Evolutionary conservation across 2,888 invertebrate genomes (phyloP), one percentile per base, ranked within the genome.

Genomic region (Eristalinus sepulchralis): DNA sequence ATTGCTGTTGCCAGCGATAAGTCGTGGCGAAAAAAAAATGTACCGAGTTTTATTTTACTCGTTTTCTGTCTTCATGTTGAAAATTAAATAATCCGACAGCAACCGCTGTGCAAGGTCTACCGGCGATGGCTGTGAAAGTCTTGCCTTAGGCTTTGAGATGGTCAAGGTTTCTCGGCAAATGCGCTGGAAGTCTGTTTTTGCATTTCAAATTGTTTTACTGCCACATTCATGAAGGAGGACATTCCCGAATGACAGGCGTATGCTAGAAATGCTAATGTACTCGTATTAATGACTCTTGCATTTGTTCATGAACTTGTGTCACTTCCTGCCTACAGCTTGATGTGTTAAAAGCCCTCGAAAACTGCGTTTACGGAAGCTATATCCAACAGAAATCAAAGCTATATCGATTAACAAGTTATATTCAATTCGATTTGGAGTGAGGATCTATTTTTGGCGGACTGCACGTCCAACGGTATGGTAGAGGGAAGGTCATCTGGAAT

Each of bases 1-100:
- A 72, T 77, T 76, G 73, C 72, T 72, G 72, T 81, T 60, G 71
- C 81, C 67, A 81, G 68, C 81, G 53, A 72, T 81, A 85, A 85
- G 60, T 77, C 62, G 63, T 68, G 81, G 81, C 76, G 10, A 9
- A 34, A 34, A 80, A 84, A 78, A 68, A 68, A 68, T 71, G 39
- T 77, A 77, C 57, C 47, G 31, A 68, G 66, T 71, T 75, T 73
- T 73, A 57, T 83, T 62, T 78, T 33, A 33, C 62, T 75, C 47
- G 62, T 22, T 13, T 53, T 31, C 39, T 20, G 39, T 39, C 8
- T 59, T 22, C 59, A 13, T 13, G 33, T 63, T 64, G 64, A 66
- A 53, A 63, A 60, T 66, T 20, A 75, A 75, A 67, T 67, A 34
- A 34, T 81, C 68, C 33, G 68, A 75, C 66, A 63, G 64, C 55